Conservation (phyloP, 2,113 vertebrate species). For the Apistogramma diplotaenia region DNA sequence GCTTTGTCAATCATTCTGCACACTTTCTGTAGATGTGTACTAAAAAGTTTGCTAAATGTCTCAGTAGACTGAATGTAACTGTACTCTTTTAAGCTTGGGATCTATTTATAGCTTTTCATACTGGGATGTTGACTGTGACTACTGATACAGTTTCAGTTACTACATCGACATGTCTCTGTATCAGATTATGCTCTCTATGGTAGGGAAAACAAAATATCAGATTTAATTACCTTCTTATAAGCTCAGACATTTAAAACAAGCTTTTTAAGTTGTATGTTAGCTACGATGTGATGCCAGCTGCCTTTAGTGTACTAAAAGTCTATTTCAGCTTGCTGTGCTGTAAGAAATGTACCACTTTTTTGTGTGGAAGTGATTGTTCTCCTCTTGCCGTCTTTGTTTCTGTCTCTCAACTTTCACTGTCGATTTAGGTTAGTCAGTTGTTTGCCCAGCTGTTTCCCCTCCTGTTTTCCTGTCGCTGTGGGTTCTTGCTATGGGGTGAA, state of each 20-base stretch:
- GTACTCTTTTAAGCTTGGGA: constrained; percentile 14
- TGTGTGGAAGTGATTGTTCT: neutral
- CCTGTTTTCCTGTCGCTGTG: neutral
- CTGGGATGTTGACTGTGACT: constrained; percentile 14
- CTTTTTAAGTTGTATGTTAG: neutral
- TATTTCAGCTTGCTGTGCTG: neutral
- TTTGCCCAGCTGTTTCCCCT: constrained; percentile 13
- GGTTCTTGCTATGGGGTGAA: neutral
- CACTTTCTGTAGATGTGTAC: neutral
- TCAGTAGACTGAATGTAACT: neutral
- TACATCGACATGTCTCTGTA: constrained; percentile 5
- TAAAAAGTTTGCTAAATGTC: neutral
- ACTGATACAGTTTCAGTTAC: constrained; percentile 36
- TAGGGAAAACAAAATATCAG: constrained; percentile 47
- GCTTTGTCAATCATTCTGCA: neutral
- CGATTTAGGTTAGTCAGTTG: neutral
- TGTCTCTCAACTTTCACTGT: neutral
- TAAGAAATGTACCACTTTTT: neutral
- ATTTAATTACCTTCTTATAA: constrained; percentile 13
- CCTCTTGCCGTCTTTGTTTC: neutral
- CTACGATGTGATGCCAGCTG: neutral
- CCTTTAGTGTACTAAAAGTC: neutral
- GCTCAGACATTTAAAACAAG: neutral
- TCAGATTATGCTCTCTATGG: constrained; percentile 28
- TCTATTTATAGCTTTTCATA: constrained; percentile 61